Conservation (phyloP, 2,888 invertebrate species). For the Tipula helvola region DNA sequence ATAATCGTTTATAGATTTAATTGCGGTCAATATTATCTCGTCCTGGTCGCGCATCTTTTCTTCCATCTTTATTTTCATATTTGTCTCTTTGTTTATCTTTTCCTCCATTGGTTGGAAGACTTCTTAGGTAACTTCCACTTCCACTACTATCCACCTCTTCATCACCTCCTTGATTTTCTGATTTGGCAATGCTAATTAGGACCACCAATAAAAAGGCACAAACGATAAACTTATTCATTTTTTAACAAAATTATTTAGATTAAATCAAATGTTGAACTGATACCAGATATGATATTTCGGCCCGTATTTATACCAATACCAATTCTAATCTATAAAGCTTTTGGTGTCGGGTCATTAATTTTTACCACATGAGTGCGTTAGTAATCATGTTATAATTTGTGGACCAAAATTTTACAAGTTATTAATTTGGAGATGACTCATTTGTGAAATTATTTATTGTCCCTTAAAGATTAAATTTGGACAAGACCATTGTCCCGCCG, state of each 20-base stretch:
- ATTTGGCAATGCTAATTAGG: background rate
- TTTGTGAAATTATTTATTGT: background rate
- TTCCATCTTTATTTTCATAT: no score
- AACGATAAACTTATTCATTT: background rate
- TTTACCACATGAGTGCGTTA: background rate
- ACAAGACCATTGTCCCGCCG: no score
- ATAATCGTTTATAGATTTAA: no score
- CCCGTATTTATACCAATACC: background rate
- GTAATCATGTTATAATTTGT: background rate
- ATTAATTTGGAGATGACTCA: background rate
- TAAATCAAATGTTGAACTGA: background rate
- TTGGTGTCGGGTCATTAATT: background rate
- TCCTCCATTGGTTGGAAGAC: background rate
- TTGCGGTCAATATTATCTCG: no score
- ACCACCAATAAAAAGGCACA: background rate
- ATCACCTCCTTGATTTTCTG: background rate
- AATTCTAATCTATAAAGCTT: background rate
- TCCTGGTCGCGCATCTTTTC: no score
- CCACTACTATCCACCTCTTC: background rate
- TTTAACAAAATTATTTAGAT: no score
- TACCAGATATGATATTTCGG: background rate
- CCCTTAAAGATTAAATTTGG: no score
- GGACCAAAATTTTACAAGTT: background rate
- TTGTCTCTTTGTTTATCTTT: background rate
- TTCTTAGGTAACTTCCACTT: background rate